Conservation (phyloP, 2,113 vertebrate species). For the Ursus arctos region DNA sequence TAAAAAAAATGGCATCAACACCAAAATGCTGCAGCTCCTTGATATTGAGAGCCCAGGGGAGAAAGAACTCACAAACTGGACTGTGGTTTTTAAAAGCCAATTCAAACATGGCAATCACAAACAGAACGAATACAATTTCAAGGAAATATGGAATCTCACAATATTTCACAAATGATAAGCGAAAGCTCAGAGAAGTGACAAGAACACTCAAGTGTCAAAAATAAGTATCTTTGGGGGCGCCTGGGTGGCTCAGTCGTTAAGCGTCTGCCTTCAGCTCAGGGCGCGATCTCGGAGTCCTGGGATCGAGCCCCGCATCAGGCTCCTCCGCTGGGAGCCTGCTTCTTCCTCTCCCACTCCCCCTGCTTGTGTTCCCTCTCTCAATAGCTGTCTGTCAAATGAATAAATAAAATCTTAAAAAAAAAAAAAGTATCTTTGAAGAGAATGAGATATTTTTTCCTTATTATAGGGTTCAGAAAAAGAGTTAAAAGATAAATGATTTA, state of each 20-base stretch:
- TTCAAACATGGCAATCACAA: neutral
- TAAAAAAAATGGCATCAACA: neutral
- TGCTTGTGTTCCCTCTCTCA: no score
- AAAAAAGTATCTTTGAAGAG: neutral
- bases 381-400: no score
- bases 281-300: no score
- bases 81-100: neutral
- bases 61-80: neutral
- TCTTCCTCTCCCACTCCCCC: no score
- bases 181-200: neutral
- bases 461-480: neutral
- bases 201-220: neutral
- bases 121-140: neutral
- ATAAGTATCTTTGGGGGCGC: neutral
- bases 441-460: neutral
- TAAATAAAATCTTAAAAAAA: no score
- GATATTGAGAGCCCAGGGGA: neutral
- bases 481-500: neutral
- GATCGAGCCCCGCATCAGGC: no score
- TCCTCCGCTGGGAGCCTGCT: no score
- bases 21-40: neutral
- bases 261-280: no score
- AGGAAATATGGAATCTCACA: slow-evolving; percentile 1
- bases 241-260: no score
- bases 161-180: neutral